These are phyloP conservation scores for Limosa lapponica DNA, from an alignment of 2,797 vertebrate genomes.

Conservation along the genomic window DNA sequence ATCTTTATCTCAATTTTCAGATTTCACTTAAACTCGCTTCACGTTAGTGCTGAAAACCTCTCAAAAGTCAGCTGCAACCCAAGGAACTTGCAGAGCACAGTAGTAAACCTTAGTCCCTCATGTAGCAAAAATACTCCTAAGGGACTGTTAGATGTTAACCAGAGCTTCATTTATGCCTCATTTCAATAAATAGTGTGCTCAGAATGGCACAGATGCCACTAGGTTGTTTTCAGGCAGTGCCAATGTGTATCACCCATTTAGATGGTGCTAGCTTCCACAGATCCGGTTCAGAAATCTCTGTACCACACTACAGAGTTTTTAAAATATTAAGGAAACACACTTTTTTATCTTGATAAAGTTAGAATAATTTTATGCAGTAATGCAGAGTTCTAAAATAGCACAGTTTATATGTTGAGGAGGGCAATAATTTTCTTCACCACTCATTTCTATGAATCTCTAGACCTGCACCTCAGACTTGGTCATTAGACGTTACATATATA, in stretches of 20 bases:
- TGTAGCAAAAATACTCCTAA: neutral
- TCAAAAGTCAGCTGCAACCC: neutral
- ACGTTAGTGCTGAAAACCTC: neutral
- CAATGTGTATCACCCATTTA: neutral
- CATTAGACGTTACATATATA: fast-evolving
- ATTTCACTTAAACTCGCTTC: neutral
- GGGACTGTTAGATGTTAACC: neutral
- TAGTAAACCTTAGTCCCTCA: neutral
- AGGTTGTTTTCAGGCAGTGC: neutral
- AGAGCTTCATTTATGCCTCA: neutral
- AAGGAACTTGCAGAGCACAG: neutral
- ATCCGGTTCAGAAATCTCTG: neutral
- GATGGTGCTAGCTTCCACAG: neutral
- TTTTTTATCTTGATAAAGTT: neutral
- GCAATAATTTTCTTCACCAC: neutral
- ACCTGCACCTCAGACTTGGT: neutral
- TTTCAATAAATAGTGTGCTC: neutral
- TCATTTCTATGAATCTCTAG: neutral
- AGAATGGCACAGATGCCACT: neutral
- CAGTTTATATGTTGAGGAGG: neutral
- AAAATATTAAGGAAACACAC: neutral
- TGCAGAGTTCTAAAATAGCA: neutral
- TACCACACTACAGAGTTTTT: neutral
- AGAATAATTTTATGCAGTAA: neutral
- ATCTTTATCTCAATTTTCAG: neutral